These are phyloP conservation scores for Corythucha ciliata DNA, from an alignment of 2,888 invertebrate genomes.

Conservation along the genomic window DNA sequence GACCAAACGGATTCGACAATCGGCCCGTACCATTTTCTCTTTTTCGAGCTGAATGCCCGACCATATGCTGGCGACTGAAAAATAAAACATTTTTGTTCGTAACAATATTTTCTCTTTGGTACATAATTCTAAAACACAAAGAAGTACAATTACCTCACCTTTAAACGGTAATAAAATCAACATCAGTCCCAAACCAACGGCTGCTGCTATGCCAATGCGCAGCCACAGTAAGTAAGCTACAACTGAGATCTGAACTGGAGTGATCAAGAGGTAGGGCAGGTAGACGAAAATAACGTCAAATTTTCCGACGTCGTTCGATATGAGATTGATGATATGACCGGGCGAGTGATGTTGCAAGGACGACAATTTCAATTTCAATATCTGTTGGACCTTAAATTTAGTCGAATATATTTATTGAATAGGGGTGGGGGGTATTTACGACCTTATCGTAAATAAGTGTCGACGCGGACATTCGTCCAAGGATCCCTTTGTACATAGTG, in stretches of 20 bases:
- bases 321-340: constrained; percentile 56
- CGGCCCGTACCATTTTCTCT: no score
- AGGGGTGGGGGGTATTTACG: no score
- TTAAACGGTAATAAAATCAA: constrained; percentile 64
- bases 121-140: no score
- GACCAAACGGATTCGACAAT: constrained; percentile 82
- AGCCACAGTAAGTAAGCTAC: constrained; percentile 59
- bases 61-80: constrained; percentile 12
- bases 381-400: no score
- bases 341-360: constrained; percentile 74
- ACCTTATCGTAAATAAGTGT: no score
- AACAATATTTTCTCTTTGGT: no score
- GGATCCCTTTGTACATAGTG: no score
- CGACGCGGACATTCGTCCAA: no score
- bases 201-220: constrained; percentile 53
- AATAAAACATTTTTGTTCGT: no score
- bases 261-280: constrained; percentile 85
- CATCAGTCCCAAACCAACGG: constrained; percentile 61
- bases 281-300: constrained; percentile 86
- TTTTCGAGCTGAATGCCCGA: no score
- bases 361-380: constrained; percentile 65
- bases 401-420: no score
- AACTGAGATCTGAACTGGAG: constrained; percentile 70
- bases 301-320: constrained; percentile 89
- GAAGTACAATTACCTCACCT: no score